Evolutionary conservation across 1,140 invertebrate species (phyloP).

Genomic region (Apocrypta bakeri): DNA sequence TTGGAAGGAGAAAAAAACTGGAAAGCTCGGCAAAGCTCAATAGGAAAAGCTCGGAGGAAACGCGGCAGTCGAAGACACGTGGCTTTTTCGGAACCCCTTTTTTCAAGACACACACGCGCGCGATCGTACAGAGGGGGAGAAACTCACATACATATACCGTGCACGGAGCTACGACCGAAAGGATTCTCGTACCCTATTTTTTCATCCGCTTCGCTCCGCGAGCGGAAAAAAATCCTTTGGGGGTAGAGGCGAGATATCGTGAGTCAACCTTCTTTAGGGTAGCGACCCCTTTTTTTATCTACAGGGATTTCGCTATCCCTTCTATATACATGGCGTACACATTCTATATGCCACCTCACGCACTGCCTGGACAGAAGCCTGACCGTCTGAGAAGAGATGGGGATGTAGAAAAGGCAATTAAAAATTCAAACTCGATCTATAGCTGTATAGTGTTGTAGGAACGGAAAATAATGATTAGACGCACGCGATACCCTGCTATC

Average conservation of each 20-base stretch:
- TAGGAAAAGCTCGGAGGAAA: constrained; percentile 13
- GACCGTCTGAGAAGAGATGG: neutral
- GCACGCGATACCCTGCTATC: neutral
- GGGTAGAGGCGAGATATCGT: constrained; percentile 29
- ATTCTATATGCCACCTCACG: neutral
- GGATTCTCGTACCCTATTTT: constrained; percentile 51
- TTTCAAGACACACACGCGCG: constrained; percentile 11
- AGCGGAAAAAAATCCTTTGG: constrained; percentile 36
- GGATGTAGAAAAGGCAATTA: neutral
- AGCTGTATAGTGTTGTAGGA: neutral
- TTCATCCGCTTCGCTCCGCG: neutral
- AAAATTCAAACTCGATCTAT: neutral
- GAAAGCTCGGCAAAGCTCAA: neutral
- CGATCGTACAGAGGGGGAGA: neutral
- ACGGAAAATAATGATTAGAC: neutral
- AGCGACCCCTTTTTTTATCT: constrained; percentile 38
- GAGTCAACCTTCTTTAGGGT: constrained; percentile 35
- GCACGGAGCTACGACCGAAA: constrained; percentile 9
- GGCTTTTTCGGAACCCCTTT: constrained; percentile 37
- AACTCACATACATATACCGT: neutral
- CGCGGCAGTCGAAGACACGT: neutral
- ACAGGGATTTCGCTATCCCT: constrained; percentile 40
- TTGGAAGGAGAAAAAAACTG: neutral
- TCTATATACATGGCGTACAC: neutral
- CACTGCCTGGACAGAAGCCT: neutral